Evolutionary conservation across 2,113 vertebrate genomes (phyloP).

Genomic region (Seriola aureovittata): DNA sequence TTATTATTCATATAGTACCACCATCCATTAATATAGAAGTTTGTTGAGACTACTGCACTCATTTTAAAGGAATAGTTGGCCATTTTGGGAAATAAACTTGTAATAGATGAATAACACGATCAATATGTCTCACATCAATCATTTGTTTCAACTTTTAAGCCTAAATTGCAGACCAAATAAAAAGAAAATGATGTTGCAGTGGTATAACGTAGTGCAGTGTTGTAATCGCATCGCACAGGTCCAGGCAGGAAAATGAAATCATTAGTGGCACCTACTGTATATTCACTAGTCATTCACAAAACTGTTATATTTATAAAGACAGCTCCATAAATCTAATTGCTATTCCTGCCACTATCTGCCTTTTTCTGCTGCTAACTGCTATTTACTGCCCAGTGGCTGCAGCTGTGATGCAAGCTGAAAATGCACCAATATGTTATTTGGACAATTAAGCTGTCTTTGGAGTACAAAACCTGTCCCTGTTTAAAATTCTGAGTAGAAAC

Average conservation of each 20-base stretch:
- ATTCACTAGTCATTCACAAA: background rate
- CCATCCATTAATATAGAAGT: background rate
- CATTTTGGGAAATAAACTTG: background rate
- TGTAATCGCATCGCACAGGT: background rate
- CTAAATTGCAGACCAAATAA: background rate
- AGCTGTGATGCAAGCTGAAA: slow-evolving; percentile 22
- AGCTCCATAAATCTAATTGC: slow-evolving; percentile 14
- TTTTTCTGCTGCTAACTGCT: slow-evolving; percentile 12
- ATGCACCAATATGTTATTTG: slow-evolving; percentile 32
- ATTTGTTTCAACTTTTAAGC: slow-evolving; percentile 2
- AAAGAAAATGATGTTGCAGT: background rate
- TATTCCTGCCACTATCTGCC: background rate
- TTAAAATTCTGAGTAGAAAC: slow-evolving; percentile 19
- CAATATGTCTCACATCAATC: background rate
- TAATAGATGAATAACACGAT: background rate
- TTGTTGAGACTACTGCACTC: background rate
- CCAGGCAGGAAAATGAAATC: background rate
- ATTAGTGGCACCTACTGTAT: background rate
- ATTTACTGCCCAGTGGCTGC: slow-evolving; percentile 20
- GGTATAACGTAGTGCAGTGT: too few species aligned
- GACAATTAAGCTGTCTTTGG: slow-evolving; percentile 22
- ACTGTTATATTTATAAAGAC: slow-evolving; percentile 3
- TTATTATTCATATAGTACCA: slow-evolving; percentile 1
- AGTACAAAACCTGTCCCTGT: slow-evolving; percentile 15
- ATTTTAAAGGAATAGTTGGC: background rate